These are phyloP conservation scores for Hanleya hanleyi DNA, from an alignment of 2,888 invertebrate species.

Conservation along the genomic window DNA sequence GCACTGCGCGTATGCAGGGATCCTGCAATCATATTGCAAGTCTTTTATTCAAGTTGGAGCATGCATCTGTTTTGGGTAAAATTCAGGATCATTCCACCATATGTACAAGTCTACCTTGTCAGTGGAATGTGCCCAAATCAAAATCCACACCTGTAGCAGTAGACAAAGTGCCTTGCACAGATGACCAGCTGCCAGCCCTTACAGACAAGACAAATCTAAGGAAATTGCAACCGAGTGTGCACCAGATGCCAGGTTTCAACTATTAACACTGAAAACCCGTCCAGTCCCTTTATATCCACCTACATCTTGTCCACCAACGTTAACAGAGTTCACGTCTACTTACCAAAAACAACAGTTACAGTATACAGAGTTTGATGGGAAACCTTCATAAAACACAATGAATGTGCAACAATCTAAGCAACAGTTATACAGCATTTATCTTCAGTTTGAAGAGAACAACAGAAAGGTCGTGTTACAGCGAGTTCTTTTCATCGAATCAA, in stretches of 20 bases:
- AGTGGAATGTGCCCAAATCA: not conserved
- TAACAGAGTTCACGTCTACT: too few species aligned
- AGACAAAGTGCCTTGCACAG: not conserved
- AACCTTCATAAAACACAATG: not conserved
- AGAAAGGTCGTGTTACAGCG: too few species aligned
- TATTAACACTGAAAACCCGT: not conserved
- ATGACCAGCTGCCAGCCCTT: not conserved
- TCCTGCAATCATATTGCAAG: not conserved
- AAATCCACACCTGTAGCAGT: not conserved
- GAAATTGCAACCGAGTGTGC: not conserved
- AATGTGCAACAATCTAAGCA: not conserved
- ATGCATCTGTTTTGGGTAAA: not conserved
- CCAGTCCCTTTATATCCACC: not conserved
- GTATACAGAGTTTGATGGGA: not conserved
- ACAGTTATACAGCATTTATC: not conserved
- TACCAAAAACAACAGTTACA: not conserved
- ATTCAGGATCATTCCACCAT: too few species aligned
- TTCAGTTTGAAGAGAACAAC: too few species aligned
- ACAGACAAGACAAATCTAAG: not conserved
- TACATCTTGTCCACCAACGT: not conserved
- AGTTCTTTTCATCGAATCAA: too few species aligned
- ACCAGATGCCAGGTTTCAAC: not conserved
- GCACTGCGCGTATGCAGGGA: not conserved
- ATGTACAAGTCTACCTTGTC: not conserved
- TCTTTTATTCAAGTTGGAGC: not conserved